Evolutionary conservation across 2,113 vertebrate species (phyloP).

Genomic region (Ceratotherium simum): DNA sequence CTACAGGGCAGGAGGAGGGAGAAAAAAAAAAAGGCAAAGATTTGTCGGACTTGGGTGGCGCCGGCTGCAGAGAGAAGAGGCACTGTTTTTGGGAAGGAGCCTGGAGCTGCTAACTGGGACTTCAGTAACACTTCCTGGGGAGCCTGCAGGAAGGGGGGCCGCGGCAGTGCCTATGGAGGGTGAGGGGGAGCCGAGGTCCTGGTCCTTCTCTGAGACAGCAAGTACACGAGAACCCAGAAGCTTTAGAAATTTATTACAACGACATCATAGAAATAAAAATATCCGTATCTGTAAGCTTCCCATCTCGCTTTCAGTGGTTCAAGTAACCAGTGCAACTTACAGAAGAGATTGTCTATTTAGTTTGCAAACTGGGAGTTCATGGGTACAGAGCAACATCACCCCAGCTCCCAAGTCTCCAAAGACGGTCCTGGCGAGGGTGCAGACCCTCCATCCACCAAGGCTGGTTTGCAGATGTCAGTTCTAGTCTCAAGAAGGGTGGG

Average conservation of each 20-base stretch:
- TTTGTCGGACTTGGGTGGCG: slow-evolving; percentile 70
- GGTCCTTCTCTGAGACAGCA: background rate
- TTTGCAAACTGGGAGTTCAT: background rate
- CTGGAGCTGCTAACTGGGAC: slow-evolving; percentile 24
- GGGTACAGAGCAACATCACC: background rate
- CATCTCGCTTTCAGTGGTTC: background rate
- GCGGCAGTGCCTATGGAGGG: background rate
- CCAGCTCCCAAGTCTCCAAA: slow-evolving; percentile 16
- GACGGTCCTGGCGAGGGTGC: background rate
- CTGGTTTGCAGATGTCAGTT: background rate
- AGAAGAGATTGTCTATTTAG: slow-evolving; percentile 26
- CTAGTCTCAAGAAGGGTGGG: background rate
- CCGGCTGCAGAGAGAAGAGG: slow-evolving; percentile 53
- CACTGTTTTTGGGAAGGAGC: slow-evolving; percentile 48
- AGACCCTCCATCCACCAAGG: background rate
- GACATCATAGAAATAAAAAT: slow-evolving; percentile 59
- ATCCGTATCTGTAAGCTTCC: background rate
- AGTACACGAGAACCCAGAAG: background rate
- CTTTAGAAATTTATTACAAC: slow-evolving; percentile 84
- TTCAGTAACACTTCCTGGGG: slow-evolving; percentile 67
- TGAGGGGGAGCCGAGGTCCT: background rate
- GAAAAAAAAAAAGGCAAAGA: slow-evolving; percentile 50
- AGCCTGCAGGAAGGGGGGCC: background rate
- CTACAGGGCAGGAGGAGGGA: slow-evolving; percentile 47
- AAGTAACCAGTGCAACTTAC: slow-evolving; percentile 69